Base-by-base conservation (phyloP, 2,888 invertebrate species). In the Athalia circularis region DNA sequence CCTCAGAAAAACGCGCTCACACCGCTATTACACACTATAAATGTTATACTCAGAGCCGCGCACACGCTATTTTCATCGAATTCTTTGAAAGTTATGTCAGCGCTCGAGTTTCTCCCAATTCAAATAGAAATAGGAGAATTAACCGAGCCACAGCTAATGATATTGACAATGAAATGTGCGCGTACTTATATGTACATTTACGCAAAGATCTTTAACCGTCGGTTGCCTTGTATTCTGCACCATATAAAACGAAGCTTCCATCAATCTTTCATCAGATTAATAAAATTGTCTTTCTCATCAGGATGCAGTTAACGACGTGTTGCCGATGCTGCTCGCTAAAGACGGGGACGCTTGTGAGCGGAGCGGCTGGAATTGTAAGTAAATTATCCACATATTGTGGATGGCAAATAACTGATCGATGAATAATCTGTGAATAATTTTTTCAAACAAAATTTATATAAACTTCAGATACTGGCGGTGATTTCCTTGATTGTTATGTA, bases 301-400 rank as follows among this genome's bases (percentile, higher is more conserved):
- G 86, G 80, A 91, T 92, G 89, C 91, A 95, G 61, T 89, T 96
- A 68, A 92, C 93, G 84, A 92, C 92, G 79, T 96, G 95, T 87
- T 96, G 96, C 86, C 91, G 94, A 72, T 95, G 95, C 85, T 94
- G 93, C 74, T 94, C 95, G 15, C 92, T 96, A 11, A 93, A 94
- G 81, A 93, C 94, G 5, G 96, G 96, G 5, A 94, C 96, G 1
- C 91, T 96, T 68, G 92, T 95, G 85, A 94, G 94, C 15, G 96
- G 95, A 74, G 87, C 93, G 54, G 91, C 94, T 81, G 96, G 95
- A 81, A 95, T 96, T 86, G 92, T 96, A 90, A 91, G 92, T 90
- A 78, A 9, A 7, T 15, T 62, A 57, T 65, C 54, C 45, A 43
- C n/a, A n/a, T n/a, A 43, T 70, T n/a, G 11, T 7, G 13, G 5